phyloP scores from a whole-genome alignment of 2,888 invertebrate species.

The Bedellia somnulentella region DNA sequence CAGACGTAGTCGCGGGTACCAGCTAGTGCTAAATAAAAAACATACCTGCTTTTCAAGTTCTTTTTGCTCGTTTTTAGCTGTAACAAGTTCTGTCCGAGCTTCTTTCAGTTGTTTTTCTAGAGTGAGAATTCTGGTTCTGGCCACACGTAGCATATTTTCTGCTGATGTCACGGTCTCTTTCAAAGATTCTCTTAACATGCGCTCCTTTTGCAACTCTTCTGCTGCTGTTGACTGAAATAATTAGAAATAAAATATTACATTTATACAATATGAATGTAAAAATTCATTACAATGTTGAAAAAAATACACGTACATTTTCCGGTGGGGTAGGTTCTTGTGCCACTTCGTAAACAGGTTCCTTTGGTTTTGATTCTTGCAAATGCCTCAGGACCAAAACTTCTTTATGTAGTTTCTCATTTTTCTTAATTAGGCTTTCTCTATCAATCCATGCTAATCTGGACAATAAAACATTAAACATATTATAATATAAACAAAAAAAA shows the following conservation, averaged over 20 bases:
- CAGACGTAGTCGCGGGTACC: too few relatives aligned
- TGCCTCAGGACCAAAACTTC: slow-evolving; percentile 28
- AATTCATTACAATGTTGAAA: too few relatives aligned
- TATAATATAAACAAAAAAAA: too few relatives aligned
- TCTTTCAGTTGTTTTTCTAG: slow-evolving; percentile 42
- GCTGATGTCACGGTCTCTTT: slow-evolving; percentile 37
- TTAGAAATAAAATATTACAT: too few relatives aligned
- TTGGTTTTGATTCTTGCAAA: too few relatives aligned
- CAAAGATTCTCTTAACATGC: slow-evolving; percentile 30
- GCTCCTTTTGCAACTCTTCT: slow-evolving; percentile 36
- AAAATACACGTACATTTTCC: too few relatives aligned
- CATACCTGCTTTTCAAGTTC: slow-evolving; percentile 47
- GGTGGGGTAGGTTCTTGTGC: too few relatives aligned
- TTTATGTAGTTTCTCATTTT: slow-evolving; percentile 32
- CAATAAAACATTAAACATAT: too few relatives aligned
- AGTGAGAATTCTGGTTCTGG: slow-evolving; percentile 33
- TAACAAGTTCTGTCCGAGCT: slow-evolving; percentile 27
- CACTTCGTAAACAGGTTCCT: too few relatives aligned
- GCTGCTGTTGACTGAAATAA: too few relatives aligned
- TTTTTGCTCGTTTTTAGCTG: slow-evolving; percentile 32
- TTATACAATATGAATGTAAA: too few relatives aligned
- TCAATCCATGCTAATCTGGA: slow-evolving; percentile 45
- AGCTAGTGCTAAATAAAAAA: too few relatives aligned
- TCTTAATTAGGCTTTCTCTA: slow-evolving; percentile 30
- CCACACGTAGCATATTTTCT: slow-evolving; percentile 42